Percentiles rank a stretch among this genome's conserved stretches.
phyloP scores from a whole-genome alignment of 2,797 vertebrate species.

The Megaceryle alcyon region DNA sequence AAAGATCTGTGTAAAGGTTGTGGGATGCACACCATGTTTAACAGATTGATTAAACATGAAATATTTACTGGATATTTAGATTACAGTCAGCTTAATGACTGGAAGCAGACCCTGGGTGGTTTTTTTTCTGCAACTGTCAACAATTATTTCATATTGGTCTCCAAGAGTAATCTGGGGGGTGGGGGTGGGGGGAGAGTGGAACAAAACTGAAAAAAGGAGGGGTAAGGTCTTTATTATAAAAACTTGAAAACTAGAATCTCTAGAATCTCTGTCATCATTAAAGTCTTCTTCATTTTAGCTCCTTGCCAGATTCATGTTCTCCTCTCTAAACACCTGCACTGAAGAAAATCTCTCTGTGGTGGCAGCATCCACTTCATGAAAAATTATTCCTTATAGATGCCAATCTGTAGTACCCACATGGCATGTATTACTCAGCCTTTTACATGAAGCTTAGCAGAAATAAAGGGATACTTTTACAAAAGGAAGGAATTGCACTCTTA shows the following conservation, averaged over 20 bases:
- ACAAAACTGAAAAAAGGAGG: too few species aligned
- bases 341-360: not conserved
- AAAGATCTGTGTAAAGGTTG: not conserved
- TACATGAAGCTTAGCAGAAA: not conserved
- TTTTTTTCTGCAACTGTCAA: conserved; percentile 7
- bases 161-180: not conserved
- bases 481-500: not conserved
- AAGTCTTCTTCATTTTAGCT: not conserved
- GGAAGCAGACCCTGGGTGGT: not conserved
- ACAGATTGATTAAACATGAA: conserved; percentile 30
- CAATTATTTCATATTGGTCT: not conserved
- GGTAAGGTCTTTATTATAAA: not conserved
- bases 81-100: not conserved
- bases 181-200: too few species aligned
- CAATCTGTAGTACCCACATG: not conserved
- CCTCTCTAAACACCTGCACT: not conserved
- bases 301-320: accelerated
- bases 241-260: not conserved
- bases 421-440: not conserved
- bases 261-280: not conserved
- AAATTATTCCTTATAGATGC: not conserved
- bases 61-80: conserved; percentile 40
- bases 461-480: not conserved
- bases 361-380: not conserved
- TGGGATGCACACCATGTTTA: not conserved